Base-by-base conservation (phyloP, 2,797 vertebrate genomes). In the Hyperoplus immaculatus region DNA sequence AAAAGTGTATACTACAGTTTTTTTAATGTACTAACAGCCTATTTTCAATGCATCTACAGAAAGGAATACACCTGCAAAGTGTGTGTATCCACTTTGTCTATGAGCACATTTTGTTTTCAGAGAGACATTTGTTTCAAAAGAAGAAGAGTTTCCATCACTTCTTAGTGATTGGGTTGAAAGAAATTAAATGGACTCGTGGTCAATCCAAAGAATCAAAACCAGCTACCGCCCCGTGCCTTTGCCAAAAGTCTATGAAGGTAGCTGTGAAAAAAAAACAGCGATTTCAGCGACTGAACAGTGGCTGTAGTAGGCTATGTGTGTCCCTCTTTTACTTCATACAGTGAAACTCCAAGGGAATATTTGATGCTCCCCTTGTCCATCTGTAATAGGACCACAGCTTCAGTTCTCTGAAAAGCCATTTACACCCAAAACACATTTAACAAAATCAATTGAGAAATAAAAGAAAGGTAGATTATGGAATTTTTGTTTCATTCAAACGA, bases 321-420 rank as follows among this genome's bases (percentile, higher is more conserved):
- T 63, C 69, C 29, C 54, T 70, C 63, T 50, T 94, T 69, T 67
- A 56, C 74, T 70, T 94, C 94, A 88, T 94, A 95, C 95, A 95
- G 66, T 72, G 65, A 80, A 81, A 67, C 65, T 80, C 4, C 9
- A 38, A 80, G 49, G 65, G 51, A 65, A 16, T 11, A 51, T 61
- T 75, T 84, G 11, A 66, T 68, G 58, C 61, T 76, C 46, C 4
- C n/a, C 62, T 50, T 16, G 38, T 66, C 61, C 18, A 57, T 72
- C 58, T 72, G 58, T 63, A 77, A 78, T 9, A 43, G n/a, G 47
- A 78, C 95, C 95, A 95, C 95, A 92, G 72, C 95, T 93, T 96
- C 93, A 91, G 95, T 95, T 96, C 95, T 70, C 36, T 70, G 41
- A 70, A 79, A 96, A 87, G 92, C 90, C 88, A 91, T 93, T 94